Conservation (phyloP, 2,888 invertebrate species). For the Acanthoscelides obtectus region DNA sequence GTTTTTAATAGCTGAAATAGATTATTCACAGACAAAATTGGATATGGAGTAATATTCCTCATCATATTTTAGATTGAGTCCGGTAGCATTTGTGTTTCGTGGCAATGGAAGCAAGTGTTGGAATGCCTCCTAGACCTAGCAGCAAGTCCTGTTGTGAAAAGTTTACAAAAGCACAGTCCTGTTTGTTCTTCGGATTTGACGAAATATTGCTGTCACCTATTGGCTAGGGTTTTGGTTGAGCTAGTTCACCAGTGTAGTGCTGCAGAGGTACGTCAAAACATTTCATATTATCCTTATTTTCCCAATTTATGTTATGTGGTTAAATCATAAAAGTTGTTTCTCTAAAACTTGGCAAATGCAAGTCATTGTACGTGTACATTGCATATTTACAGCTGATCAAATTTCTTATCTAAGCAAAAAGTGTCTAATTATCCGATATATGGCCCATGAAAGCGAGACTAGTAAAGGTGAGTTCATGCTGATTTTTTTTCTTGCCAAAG, state of each 20-base stretch:
- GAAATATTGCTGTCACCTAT: conserved; percentile 66
- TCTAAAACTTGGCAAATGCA: not conserved
- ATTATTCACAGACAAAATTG: not conserved
- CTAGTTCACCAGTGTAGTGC: conserved; percentile 75
- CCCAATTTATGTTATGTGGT: no score
- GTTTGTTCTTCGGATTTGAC: conserved; percentile 38
- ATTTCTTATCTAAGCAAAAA: no score
- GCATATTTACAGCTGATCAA: not conserved
- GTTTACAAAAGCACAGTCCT: conserved; percentile 48
- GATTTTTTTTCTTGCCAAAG: conserved; percentile 36
- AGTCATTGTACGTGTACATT: not conserved
- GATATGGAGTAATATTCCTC: no score
- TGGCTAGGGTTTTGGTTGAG: conserved; percentile 83
- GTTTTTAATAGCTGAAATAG: no score
- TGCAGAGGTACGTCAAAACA: conserved; percentile 59
- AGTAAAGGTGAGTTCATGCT: not conserved
- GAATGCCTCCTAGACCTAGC: conserved; percentile 79
- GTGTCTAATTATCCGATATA: no score
- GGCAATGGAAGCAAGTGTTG: conserved; percentile 63
- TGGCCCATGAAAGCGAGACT: not conserved
- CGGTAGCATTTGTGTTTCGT: conserved; percentile 36
- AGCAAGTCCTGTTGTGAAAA: conserved; percentile 66
- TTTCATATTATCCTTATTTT: no score
- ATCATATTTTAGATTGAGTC: conserved; percentile 42
- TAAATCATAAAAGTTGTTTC: no score